Base-by-base conservation (phyloP, 2,888 invertebrate genomes). In the Napeogenes inachia region DNA sequence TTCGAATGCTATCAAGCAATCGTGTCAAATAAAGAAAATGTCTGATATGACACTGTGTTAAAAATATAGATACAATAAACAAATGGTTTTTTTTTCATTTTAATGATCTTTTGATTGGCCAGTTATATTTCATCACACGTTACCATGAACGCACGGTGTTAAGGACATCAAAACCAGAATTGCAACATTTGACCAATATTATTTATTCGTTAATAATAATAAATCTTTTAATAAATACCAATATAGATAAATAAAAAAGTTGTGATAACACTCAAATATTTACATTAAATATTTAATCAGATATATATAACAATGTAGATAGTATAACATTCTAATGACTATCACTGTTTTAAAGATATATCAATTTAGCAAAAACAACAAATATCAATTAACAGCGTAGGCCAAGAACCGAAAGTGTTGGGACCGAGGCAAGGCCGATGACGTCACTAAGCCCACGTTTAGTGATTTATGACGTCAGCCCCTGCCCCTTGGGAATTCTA, bases 401-500 rank as follows among this genome's bases (percentile, higher is more conserved):
- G 59, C 55, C 57, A 59, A 61, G 61, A 66, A 66, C 65, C 56
- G 65, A 66, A 63, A 63, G 65, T 63, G 63, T 45, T 61, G 42
- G 55, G 50, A 50, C n/a, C 54, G 50, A 54, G 35, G 55, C 66
- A 62, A 66, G 66, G 66, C 57, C 62, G 46, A 2, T 64, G 60
- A 60, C 66, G 64, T 62, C 60, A 66, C 38, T 4, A 21, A n/a
- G 50, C 46, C 56, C 57, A 60, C 57, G 56, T 56, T 58, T 56
- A 33, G 42, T 42, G 21, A 13, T 60, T 46, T 56, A 58, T 59
- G 53, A 35, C 56, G 42, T 55, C 42, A n/a, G 13, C 55, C 33
- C 45, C 30, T 30, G 6, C 30, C 50, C 50, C 50, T 30, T 30
- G 50, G 50, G 50, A 50, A 50, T 50, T 21, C 30, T 30, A 50